Conservation (phyloP, 2,888 invertebrate genomes). For the Rhagonycha lutea region DNA sequence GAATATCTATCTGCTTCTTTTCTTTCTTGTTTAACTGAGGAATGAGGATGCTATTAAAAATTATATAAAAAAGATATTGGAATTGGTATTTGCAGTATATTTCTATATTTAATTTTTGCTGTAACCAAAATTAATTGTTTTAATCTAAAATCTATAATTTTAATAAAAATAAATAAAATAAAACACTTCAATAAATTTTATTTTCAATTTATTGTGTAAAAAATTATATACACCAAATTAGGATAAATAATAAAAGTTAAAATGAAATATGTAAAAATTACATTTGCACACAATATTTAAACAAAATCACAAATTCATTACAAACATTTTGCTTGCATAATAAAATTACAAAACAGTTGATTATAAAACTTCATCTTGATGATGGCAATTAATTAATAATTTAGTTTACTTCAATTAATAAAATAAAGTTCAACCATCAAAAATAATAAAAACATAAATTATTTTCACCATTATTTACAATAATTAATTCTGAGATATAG, state of each 20-base stretch:
- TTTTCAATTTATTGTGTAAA: not conserved
- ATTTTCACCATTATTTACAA: not conserved
- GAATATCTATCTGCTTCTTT: no score
- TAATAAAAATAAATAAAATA: no score
- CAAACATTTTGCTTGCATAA: not conserved
- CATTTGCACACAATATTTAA: not conserved
- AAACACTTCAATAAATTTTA: not conserved
- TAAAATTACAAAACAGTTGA: not conserved
- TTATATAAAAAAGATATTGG: no score
- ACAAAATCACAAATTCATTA: not conserved
- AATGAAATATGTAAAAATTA: not conserved
- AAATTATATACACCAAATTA: not conserved
- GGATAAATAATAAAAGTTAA: not conserved
- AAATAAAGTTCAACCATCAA: not conserved
- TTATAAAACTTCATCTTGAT: not conserved
- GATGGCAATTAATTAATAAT: not conserved
- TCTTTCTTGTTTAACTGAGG: no score
- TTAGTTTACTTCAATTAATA: not conserved
- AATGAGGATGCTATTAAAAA: no score
- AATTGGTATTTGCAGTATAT: no score
- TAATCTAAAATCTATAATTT: no score
- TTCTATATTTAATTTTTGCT: no score
- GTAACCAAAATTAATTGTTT: no score
- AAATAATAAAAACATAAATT: not conserved
- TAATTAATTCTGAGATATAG: not conserved